A percentile compares a stretch with the other conserved stretches of the same genome.
phyloP scores from a whole-genome alignment of 2,797 vertebrate genomes.

The Adrianichthys oophorus region DNA sequence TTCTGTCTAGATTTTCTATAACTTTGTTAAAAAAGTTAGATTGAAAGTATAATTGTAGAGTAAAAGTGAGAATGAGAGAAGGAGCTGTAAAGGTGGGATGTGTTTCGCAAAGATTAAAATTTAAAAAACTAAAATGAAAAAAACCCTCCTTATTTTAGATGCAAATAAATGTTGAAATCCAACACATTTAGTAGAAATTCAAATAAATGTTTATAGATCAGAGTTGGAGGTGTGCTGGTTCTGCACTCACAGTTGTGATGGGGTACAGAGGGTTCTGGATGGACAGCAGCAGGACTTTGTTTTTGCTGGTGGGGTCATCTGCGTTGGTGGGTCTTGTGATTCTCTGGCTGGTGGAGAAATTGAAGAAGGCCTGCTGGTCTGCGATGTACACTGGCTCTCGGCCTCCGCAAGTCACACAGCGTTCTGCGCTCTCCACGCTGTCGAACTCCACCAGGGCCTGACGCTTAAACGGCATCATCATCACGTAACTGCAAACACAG shows the following conservation, averaged over 20 bases:
- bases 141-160: too few species aligned
- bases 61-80: too few species aligned
- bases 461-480: conserved; percentile 97
- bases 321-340: conserved; percentile 90
- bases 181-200: too few species aligned
- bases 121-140: too few species aligned
- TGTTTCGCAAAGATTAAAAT: too few species aligned
- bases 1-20: too few species aligned
- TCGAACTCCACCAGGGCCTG: conserved; percentile 95
- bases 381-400: conserved; percentile 86
- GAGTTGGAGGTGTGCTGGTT: background rate
- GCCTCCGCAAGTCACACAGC: conserved; percentile 83
- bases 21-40: too few species aligned
- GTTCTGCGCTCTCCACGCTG: conserved; percentile 85
- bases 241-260: conserved; percentile 87
- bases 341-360: conserved; percentile 94
- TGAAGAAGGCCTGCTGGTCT: conserved; percentile 89
- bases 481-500: conserved; percentile 85
- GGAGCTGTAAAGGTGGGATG: too few species aligned
- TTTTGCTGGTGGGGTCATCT: conserved; percentile 88
- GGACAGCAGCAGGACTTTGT: conserved; percentile 92
- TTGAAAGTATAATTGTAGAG: too few species aligned
- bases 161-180: too few species aligned
- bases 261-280: conserved; percentile 96
- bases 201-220: too few species aligned